Percentiles rank a stretch among this genome's conserved stretches.
Evolutionary conservation across 2,113 vertebrate species (phyloP).

Genomic region (Halcyon malimbica): DNA sequence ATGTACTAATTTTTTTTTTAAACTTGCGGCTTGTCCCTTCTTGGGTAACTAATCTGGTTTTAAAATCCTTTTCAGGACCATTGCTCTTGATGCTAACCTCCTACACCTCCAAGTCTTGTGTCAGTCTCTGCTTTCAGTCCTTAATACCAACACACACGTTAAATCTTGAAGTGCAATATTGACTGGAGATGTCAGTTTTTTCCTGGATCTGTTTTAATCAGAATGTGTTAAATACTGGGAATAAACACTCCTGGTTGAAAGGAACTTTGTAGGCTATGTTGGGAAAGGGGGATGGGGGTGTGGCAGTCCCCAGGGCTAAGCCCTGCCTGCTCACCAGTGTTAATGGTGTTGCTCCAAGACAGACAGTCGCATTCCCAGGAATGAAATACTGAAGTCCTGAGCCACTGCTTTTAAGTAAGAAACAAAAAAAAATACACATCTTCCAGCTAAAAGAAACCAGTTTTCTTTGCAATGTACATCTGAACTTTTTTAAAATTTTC

Average conservation of each 20-base stretch:
- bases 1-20: constrained; percentile 45
- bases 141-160: background rate
- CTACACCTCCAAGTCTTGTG: constrained; percentile 6
- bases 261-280: background rate
- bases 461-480: background rate
- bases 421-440: too few relatives aligned
- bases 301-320: background rate
- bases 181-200: background rate
- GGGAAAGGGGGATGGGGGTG: background rate
- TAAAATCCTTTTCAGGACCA: constrained; percentile 26
- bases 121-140: constrained; percentile 34
- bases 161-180: constrained; percentile 61
- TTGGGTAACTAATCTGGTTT: constrained; percentile 53
- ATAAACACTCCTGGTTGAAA: constrained; percentile 16
- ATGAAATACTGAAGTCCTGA: background rate
- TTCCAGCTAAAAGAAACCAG: background rate
- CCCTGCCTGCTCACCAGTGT: background rate
- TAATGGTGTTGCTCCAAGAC: background rate
- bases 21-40: constrained; percentile 60
- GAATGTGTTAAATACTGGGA: constrained; percentile 35
- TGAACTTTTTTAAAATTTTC: background rate
- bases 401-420: background rate
- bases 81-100: constrained; percentile 39
- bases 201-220: constrained; percentile 23
- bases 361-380: background rate